Percentiles rank a stretch among this genome's conserved stretches.
Conservation (phyloP, 2,797 vertebrate species). For the Alca torda region DNA sequence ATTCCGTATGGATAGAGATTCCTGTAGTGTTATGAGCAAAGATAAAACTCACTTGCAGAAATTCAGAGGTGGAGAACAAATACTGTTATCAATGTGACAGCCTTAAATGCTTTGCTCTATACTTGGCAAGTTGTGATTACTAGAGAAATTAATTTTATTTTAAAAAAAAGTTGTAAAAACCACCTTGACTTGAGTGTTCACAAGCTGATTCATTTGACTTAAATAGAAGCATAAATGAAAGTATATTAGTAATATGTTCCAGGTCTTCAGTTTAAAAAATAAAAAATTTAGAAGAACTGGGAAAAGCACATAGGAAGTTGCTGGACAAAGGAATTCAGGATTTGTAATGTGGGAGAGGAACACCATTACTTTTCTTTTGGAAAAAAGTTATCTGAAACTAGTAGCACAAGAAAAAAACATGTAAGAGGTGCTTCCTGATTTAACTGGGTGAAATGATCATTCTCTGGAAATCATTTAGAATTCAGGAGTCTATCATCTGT, state of each 20-base stretch:
- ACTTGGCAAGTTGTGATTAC: background rate
- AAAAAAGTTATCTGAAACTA: background rate
- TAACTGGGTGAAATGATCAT: background rate
- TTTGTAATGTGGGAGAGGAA: background rate
- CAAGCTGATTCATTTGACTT: background rate
- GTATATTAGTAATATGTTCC: background rate
- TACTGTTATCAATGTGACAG: background rate
- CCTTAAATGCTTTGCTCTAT: background rate
- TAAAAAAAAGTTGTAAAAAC: background rate
- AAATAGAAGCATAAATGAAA: background rate
- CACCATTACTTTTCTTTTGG: background rate
- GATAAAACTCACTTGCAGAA: background rate
- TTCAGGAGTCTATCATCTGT: background rate
- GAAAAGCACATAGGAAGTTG: background rate
- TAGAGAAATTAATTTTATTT: background rate
- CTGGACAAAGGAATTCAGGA: background rate
- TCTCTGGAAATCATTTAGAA: background rate
- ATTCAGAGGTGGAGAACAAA: background rate
- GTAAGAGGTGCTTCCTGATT: background rate
- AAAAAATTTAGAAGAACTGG: background rate
- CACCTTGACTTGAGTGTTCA: background rate
- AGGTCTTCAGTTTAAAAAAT: background rate
- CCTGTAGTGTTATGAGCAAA: background rate
- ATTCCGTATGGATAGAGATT: background rate
- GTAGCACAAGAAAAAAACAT: background rate